Evolutionary conservation across 2,888 invertebrate genomes (phyloP), one percentile per base, ranked within the genome.

Genomic region (Standfussiana lucernea): DNA sequence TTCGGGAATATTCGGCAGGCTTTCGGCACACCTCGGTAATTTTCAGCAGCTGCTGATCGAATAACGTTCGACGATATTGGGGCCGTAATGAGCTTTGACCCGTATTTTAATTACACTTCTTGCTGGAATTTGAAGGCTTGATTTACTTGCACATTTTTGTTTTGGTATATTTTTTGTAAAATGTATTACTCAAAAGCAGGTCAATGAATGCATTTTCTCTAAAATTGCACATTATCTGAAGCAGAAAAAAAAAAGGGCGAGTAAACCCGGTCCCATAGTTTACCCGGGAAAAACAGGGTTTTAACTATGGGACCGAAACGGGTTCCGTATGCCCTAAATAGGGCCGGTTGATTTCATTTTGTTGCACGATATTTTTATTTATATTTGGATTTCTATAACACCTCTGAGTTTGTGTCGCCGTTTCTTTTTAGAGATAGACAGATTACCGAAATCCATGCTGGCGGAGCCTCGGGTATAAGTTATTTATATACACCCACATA

Each of bases 101-200:
- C 45, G 70, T 72, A 74, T 82, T 87, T 87, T 87, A 86, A 84
- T 84, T 77, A 75, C 77, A 65, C n/a, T 71, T 61, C 80, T 40
- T 47, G 21, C 47, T 65, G 11, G 65, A 80, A 24, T 80, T 74
- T 37, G 28, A 7, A 73, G 18, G 15, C 56, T 65, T 37, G 24
- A 73, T 70, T 79, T 32, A 47, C 72, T 71, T 40, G 24, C 2
- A 28, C 32, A 64, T 72, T 65, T 78, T 79, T 13, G 37, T 66
- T 53, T 35, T 10, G 18, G 21, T 64, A 40, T n/a, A 47, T 56
- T 65, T 56, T 56, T 18, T 76, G 18, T 24, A 13, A 35, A 28
- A 28, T 28, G 10, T n/a, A n/a, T n/a, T n/a, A n/a, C n/a, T n/a
- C n/a, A 32, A 3, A n/a, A 21, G n/a, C 8, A 13, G 5, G 13